Base-by-base conservation (phyloP, 2,888 invertebrate genomes). In the Meiosimyza platycephala region DNA sequence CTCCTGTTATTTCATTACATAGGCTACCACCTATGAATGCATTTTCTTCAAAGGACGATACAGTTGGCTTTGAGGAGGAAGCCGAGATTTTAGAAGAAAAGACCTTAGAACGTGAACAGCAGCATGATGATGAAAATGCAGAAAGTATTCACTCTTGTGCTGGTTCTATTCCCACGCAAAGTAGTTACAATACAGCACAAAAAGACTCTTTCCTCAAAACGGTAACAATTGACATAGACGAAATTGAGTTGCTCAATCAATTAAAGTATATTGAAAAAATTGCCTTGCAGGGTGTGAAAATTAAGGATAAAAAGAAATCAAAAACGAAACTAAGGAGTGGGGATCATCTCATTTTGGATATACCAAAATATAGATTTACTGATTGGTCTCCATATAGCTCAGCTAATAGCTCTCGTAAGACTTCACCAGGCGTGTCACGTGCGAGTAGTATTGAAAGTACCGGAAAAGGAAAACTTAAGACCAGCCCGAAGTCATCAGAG, bases 21-120 rank as follows among this genome's bases (percentile, higher is more conserved):
- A 90, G 92, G 80, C 86, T 95, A 57, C 95, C 95, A 16, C 93
- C 94, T 9, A 92, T 94, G 85, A 94, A 95, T 86, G 94, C 95
- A 0, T 95, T 95, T 84, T 95, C 95, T 2, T 94, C 95, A 33
- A 95, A 95, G 87, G 95, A 95, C 83, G 95, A 95, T 83, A 95
- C 95, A 0, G 92, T 95, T 0, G 95, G 93, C 79, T 90, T 91
- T 74, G 93, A 94, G 77, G 92, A 92, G 83, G 91, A 91, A 84
- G 90, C 89, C 0, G 90, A 90, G 79, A 88, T 91, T 76, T 85
- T 91, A 3, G 91, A 91, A 84, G 91, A 90, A 75, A 91, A 91
- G 80, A 86, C 89, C 0, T 82, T 91, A n/a, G 82, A 82, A 60
- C 80, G 81, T 0, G 79, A 81, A 13, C 88, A 88, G 40, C 89